Evolutionary conservation across 2,113 vertebrate genomes (phyloP).

Genomic region (Amphilophus citrinellus): DNA sequence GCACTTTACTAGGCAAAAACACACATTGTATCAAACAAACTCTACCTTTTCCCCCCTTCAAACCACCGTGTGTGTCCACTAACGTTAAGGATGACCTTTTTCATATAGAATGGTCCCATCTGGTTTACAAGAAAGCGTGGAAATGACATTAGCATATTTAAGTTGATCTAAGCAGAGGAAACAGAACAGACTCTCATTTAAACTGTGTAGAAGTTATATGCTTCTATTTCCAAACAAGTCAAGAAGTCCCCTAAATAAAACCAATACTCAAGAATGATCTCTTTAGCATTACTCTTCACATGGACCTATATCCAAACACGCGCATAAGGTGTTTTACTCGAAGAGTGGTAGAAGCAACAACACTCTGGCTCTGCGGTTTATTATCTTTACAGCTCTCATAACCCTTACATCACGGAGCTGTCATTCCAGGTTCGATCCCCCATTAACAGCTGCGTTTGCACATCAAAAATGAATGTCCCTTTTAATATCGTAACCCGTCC

Average conservation of each 20-base stretch:
- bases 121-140: too few species aligned
- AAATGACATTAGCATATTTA: neutral
- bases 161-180: neutral
- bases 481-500: constrained; percentile 30
- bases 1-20: neutral
- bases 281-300: neutral
- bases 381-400: constrained; percentile 56
- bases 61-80: neutral
- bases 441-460: constrained; percentile 47
- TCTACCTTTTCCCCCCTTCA: neutral
- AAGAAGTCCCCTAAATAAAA: neutral
- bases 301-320: neutral
- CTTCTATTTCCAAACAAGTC: neutral
- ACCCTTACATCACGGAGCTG: constrained; percentile 35
- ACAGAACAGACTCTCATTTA: neutral
- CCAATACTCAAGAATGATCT: neutral
- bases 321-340: neutral
- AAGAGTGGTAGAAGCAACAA: constrained; percentile 21
- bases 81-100: neutral
- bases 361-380: neutral
- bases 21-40: neutral
- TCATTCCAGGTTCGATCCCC: constrained; percentile 40
- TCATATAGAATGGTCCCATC: too few species aligned
- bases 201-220: neutral
- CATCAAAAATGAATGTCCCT: constrained; percentile 41